A percentile compares a stretch with the other conserved stretches of the same genome.
Evolutionary conservation across 2,888 invertebrate genomes (phyloP).

Genomic region (Stenodema calcarata): DNA sequence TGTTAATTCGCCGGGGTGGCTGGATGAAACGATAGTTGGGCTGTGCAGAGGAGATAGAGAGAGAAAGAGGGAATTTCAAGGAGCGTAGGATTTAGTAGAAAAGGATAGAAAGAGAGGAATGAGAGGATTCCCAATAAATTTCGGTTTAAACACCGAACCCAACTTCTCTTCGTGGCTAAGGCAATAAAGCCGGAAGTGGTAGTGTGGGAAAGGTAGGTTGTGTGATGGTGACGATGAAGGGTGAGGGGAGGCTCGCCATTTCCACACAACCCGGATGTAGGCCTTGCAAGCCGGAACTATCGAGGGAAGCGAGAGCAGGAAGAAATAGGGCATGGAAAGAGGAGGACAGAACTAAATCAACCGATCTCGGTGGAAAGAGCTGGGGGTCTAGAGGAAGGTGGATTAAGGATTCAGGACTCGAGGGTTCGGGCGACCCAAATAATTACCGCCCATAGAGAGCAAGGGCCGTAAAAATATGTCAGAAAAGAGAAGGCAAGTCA

Average conservation of each 20-base stretch:
- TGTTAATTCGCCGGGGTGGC: not conserved
- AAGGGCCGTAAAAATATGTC: slow-evolving; percentile 3
- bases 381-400: not conserved
- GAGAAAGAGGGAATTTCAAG: not conserved
- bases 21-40: not conserved
- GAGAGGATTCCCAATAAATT: slow-evolving; percentile 41
- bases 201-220: not conserved
- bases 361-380: not conserved
- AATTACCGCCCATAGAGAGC: not conserved
- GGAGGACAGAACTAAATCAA: slow-evolving; percentile 14
- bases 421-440: not conserved
- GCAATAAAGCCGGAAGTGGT: slow-evolving; percentile 43
- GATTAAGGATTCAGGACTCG: not conserved
- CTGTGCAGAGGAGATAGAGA: not conserved
- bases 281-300: slow-evolving; percentile 24
- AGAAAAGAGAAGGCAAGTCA: not conserved
- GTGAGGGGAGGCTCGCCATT: not conserved
- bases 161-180: slow-evolving; percentile 1
- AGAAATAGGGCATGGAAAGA: not conserved
- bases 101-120: not conserved
- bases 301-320: not conserved
- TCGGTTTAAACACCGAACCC: slow-evolving; percentile 44
- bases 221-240: not conserved
- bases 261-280: slow-evolving; percentile 5
- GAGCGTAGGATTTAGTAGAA: not conserved